Percentiles rank a stretch among this genome's conserved stretches.
phyloP scores from a whole-genome alignment of 2,113 vertebrate genomes.

The Delphinus delphis region DNA sequence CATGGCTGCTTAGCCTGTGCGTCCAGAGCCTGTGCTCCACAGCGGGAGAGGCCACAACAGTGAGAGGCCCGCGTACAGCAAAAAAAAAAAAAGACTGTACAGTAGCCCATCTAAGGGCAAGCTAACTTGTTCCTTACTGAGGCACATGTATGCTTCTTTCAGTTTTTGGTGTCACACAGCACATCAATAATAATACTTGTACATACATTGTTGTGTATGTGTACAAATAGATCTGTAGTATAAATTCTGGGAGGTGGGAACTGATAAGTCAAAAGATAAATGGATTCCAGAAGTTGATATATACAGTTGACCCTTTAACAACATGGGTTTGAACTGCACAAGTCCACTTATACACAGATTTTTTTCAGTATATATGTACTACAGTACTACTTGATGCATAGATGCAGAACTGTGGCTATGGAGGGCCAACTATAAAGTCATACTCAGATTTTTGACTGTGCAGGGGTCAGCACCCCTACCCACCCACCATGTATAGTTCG shows the following conservation, averaged over 20 bases:
- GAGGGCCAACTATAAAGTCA: too few species aligned
- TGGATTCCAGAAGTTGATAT: not conserved
- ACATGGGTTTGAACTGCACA: too few species aligned
- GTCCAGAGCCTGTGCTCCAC: fast-evolving
- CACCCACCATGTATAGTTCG: too few species aligned
- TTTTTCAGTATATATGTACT: too few species aligned
- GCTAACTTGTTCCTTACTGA: not conserved
- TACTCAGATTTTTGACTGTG: too few species aligned
- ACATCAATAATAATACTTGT: not conserved
- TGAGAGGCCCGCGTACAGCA: too few species aligned
- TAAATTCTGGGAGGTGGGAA: not conserved
- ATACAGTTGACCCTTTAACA: too few species aligned
- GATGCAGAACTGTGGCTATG: too few species aligned
- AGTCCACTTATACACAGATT: too few species aligned
- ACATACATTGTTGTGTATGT: not conserved
- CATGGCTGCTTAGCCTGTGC: fast-evolving
- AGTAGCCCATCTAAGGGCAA: not conserved
- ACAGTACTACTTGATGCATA: too few species aligned
- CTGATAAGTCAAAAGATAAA: not conserved
- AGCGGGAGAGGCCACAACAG: too few species aligned
- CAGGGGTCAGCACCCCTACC: too few species aligned
- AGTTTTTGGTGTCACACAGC: not conserved
- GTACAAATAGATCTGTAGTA: not conserved
- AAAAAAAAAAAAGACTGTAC: not conserved
- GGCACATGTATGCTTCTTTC: not conserved